Conservation (phyloP, 2,888 invertebrate species). For the Encarsia formosa region DNA sequence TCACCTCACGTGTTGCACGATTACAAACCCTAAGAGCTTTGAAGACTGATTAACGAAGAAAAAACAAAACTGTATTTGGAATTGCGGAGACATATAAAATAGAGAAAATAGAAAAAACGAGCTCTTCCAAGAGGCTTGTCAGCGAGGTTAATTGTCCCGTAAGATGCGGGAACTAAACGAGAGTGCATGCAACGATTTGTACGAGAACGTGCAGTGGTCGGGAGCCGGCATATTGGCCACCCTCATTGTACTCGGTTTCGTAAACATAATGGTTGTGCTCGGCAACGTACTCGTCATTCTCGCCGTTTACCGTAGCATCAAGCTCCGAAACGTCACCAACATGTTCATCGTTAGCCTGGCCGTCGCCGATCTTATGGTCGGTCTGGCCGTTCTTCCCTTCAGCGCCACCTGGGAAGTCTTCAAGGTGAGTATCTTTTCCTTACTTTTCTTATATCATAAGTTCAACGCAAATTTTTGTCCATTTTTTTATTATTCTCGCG, state of each 20-base stretch:
- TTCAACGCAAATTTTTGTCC: too few species aligned
- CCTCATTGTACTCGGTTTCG: constrained; percentile 74
- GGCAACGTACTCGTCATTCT: constrained; percentile 91
- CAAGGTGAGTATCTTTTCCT: constrained; percentile 73
- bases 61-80: not conserved
- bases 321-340: constrained; percentile 92
- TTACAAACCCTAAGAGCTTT: not conserved
- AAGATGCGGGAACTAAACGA: constrained; percentile 74
- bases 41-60: not conserved
- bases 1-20: not conserved
- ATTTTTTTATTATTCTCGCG: too few species aligned
- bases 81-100: not conserved
- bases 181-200: constrained; percentile 75
- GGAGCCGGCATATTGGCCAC: constrained; percentile 73
- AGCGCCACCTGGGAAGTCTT: constrained; percentile 92
- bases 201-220: constrained; percentile 77
- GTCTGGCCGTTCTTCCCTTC: constrained; percentile 91
- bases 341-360: constrained; percentile 95
- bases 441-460: too few species aligned
- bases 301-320: constrained; percentile 85
- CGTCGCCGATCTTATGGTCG: constrained; percentile 93
- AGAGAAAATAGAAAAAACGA: not conserved
- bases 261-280: constrained; percentile 83
- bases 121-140: not conserved
- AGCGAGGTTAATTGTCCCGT: constrained; percentile 30